These are phyloP conservation scores for Vollenhovia emeryi DNA, from an alignment of 1,140 invertebrate genomes.

Conservation along the genomic window DNA sequence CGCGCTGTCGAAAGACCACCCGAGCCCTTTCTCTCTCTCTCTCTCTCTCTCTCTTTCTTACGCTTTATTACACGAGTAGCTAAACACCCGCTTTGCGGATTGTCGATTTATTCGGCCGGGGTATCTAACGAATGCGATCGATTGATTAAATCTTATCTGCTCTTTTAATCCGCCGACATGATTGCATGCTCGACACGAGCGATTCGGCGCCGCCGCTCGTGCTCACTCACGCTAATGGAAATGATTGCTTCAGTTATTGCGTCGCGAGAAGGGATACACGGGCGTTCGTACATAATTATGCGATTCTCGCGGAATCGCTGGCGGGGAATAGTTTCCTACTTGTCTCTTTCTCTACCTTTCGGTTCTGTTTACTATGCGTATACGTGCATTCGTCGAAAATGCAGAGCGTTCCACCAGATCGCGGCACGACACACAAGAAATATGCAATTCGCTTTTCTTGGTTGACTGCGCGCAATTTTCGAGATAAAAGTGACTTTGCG, in stretches of 20 bases:
- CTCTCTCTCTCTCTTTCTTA: background rate
- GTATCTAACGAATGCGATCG: background rate
- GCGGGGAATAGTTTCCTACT: constrained; percentile 2
- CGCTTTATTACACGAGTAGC: background rate
- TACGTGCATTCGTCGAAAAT: background rate
- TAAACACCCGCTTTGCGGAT: constrained; percentile 7
- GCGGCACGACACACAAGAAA: background rate
- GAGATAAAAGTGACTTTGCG: background rate
- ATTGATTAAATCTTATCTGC: constrained; percentile 54
- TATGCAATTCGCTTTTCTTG: background rate
- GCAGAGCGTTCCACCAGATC: background rate
- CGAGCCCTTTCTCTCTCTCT: constrained; percentile 12
- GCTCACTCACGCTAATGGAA: constrained; percentile 21
- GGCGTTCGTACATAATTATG: constrained; percentile 37
- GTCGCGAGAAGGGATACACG: constrained; percentile 36
- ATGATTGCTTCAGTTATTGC: constrained; percentile 55
- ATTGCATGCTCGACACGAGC: constrained; percentile 30
- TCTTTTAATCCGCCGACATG: constrained; percentile 29
- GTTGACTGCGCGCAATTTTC: background rate
- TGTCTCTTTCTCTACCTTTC: background rate
- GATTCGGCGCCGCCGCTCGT: constrained; percentile 3
- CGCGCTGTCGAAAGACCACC: constrained; percentile 19
- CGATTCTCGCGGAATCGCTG: constrained; percentile 16
- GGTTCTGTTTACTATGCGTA: background rate
- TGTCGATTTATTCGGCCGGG: background rate